Evolutionary conservation across 2,113 vertebrate genomes (phyloP).

Genomic region (Zosterops hypoxanthus): DNA sequence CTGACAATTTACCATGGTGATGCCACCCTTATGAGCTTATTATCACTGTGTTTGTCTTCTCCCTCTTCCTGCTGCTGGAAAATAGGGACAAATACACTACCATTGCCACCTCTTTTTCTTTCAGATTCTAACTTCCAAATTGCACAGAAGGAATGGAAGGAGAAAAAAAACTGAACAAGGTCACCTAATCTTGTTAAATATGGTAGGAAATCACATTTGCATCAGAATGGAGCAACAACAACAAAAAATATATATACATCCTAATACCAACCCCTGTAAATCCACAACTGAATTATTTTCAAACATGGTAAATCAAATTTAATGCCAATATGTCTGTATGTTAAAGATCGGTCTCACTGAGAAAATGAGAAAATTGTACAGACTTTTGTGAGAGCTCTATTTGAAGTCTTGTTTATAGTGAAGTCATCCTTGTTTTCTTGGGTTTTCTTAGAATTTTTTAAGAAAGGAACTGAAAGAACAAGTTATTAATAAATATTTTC

Average conservation of each 20-base stretch:
- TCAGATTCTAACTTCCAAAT: neutral
- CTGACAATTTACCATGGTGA: slow-evolving; percentile 63
- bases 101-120: neutral
- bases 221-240: neutral
- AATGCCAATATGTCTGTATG: neutral
- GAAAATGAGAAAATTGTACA: neutral
- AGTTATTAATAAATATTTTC: slow-evolving; percentile 30
- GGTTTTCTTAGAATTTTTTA: neutral
- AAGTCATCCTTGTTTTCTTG: neutral
- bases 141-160: neutral
- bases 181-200: slow-evolving; percentile 23
- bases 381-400: neutral
- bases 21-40: slow-evolving; percentile 26
- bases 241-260: neutral
- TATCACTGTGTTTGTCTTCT: neutral
- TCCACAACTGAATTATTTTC: slow-evolving; percentile 9
- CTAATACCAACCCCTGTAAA: neutral
- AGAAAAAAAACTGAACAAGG: neutral
- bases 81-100: neutral
- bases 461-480: neutral
- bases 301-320: neutral
- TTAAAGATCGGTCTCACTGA: neutral
- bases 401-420: neutral
- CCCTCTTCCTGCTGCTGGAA: neutral
- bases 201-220: neutral